A percentile compares a stretch with the other conserved stretches of the same genome.
phyloP scores from a whole-genome alignment of 2,113 vertebrate genomes.

The Grammomys surdaster region DNA sequence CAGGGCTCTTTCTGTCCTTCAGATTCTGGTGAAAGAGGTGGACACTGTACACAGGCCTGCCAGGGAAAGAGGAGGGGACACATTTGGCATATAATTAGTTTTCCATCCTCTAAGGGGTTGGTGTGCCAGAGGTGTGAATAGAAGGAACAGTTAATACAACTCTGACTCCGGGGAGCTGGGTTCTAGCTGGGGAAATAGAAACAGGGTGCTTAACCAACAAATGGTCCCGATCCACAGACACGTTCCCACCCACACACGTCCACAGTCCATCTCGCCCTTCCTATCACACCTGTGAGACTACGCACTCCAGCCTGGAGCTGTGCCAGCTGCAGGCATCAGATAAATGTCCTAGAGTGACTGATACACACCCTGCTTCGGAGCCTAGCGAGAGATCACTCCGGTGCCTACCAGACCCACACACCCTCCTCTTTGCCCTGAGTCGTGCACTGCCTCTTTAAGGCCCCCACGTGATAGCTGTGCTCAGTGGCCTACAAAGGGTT shows the following conservation, averaged over 20 bases:
- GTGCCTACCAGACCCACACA: neutral
- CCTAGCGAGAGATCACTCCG: neutral
- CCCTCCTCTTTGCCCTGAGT: neutral
- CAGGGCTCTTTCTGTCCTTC: neutral
- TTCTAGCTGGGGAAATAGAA: conserved; percentile 66
- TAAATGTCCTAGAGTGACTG: neutral
- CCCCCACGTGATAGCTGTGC: neutral
- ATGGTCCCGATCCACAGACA: neutral
- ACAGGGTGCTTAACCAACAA: conserved; percentile 70
- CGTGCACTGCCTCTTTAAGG: conserved; percentile 39
- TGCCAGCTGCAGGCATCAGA: neutral
- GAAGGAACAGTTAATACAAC: conserved; percentile 63
- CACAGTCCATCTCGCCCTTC: conserved; percentile 37
- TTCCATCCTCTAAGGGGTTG: neutral
- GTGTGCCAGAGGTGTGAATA: conserved; percentile 68
- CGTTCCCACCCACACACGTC: neutral
- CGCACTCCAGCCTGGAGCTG: neutral
- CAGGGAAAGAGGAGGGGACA: neutral
- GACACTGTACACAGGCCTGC: neutral
- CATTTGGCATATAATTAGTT: conserved; percentile 56
- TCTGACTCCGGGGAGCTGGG: conserved; percentile 38
- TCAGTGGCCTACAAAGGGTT: conserved; percentile 51
- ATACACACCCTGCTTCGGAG: neutral
- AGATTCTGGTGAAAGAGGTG: neutral
- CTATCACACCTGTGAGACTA: conserved; percentile 23